Evolutionary conservation across 2,797 vertebrate genomes (phyloP).

Genomic region (Phoebastria nigripes): DNA sequence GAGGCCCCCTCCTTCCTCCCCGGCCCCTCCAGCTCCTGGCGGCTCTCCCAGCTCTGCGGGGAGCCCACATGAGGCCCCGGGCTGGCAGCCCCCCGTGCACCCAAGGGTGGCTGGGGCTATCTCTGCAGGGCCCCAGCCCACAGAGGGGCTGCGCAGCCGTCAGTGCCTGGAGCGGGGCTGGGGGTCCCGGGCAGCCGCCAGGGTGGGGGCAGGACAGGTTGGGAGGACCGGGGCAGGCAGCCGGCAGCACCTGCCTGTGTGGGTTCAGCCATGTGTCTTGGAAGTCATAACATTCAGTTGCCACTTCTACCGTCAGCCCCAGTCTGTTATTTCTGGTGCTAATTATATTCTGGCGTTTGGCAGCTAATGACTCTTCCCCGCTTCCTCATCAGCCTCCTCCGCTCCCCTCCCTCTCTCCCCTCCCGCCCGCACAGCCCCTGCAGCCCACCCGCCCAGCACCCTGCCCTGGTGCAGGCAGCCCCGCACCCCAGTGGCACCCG

Average conservation of each 20-base stretch:
- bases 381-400: slow-evolving; percentile 53
- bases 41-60: background rate
- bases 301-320: slow-evolving; percentile 42
- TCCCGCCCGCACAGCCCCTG: background rate
- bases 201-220: background rate
- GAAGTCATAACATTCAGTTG: slow-evolving; percentile 4
- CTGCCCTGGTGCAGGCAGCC: background rate
- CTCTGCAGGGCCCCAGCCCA: background rate
- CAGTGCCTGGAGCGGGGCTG: rapidly evolving
- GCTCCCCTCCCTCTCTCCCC: background rate
- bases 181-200: background rate
- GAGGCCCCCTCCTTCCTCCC: background rate
- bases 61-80: background rate
- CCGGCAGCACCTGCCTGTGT: slow-evolving; percentile 33
- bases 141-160: rapidly evolving
- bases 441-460: background rate
- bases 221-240: background rate
- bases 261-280: slow-evolving; percentile 37
- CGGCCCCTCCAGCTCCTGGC: background rate
- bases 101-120: background rate
- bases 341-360: slow-evolving; percentile 48
- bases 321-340: slow-evolving; percentile 56
- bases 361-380: slow-evolving; percentile 48
- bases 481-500: background rate
- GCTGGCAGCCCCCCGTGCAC: rapidly evolving